phyloP scores from a whole-genome alignment of 2,113 vertebrate genomes.

The Pleuronectes platessa region DNA sequence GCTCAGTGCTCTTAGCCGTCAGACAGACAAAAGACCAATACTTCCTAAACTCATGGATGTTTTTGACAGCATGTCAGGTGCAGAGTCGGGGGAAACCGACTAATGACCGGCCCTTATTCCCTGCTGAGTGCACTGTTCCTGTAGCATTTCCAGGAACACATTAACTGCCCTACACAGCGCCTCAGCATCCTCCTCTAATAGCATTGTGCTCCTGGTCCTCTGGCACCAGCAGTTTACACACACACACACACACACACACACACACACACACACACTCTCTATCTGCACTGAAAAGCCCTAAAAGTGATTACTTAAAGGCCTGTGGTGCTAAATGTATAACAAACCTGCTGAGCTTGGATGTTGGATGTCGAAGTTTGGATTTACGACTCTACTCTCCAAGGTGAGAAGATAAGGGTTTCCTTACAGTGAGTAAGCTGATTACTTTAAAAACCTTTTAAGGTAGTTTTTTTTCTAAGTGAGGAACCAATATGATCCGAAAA shows the following conservation, averaged over 20 bases:
- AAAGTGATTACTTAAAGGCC: constrained; percentile 41
- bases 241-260: constrained; percentile 3
- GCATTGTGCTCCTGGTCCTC: constrained; percentile 37
- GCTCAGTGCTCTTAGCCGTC: background rate
- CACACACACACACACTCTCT: background rate
- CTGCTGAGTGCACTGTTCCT: constrained; percentile 42
- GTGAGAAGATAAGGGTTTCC: background rate
- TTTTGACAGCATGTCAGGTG: constrained; percentile 47
- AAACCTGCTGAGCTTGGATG: background rate
- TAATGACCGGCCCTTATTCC: constrained; percentile 48
- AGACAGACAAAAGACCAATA: background rate
- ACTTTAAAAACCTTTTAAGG: background rate
- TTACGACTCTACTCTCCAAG: background rate
- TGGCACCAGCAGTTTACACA: constrained; percentile 28
- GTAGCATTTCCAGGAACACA: constrained; percentile 73
- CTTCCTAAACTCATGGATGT: background rate
- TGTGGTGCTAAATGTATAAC: constrained; percentile 9
- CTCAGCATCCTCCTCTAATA: constrained; percentile 59
- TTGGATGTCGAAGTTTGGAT: background rate
- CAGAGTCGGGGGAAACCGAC: constrained; percentile 34
- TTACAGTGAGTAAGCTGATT: background rate
- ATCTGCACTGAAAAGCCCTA: constrained; percentile 16
- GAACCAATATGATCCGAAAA: constrained; percentile 1
- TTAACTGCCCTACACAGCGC: constrained; percentile 49
- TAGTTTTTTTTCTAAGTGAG: too few relatives aligned